These are phyloP conservation scores for Synanthedon tipuliformis DNA, from an alignment of 2,888 invertebrate genomes.

Conservation along the genomic window DNA sequence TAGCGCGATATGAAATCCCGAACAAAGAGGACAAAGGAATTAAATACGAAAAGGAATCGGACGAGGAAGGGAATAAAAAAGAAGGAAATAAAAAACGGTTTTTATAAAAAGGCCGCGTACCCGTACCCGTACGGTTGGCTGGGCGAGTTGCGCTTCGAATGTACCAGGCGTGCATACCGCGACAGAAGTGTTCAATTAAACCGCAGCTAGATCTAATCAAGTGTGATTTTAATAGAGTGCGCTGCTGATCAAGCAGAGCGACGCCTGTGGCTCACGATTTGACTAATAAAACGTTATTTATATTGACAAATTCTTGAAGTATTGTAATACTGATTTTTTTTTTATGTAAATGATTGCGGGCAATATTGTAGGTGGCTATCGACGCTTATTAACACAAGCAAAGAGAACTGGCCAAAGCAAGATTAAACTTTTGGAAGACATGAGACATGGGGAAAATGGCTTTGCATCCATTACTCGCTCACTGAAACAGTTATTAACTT, in stretches of 20 bases:
- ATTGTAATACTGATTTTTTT: too few relatives aligned
- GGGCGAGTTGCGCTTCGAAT: neutral
- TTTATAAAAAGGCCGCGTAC: neutral
- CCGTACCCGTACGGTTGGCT: neutral
- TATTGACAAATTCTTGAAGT: too few relatives aligned
- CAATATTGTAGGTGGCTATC: too few relatives aligned
- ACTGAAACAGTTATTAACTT: too few relatives aligned
- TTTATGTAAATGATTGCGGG: too few relatives aligned
- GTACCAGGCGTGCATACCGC: slow-evolving; percentile 51
- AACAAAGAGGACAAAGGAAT: slow-evolving; percentile 45
- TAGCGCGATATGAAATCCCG: slow-evolving; percentile 57
- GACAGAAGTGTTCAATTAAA: slow-evolving; percentile 51
- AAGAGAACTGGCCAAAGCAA: too few relatives aligned
- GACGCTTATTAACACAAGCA: too few relatives aligned
- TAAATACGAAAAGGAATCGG: slow-evolving; percentile 43
- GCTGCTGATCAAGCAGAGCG: slow-evolving; percentile 28
- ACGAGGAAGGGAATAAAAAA: slow-evolving; percentile 21
- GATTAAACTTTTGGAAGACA: too few relatives aligned
- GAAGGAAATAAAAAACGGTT: slow-evolving; percentile 31
- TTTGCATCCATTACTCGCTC: too few relatives aligned
- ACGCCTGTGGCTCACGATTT: neutral
- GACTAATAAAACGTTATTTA: too few relatives aligned
- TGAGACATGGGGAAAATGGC: too few relatives aligned
- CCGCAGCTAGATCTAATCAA: slow-evolving; percentile 53
- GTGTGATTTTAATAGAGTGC: slow-evolving; percentile 56